Evolutionary conservation across 2,113 vertebrate species (phyloP).

Genomic region (human (Homo sapiens)): GRCh38 chr12:54439001-54439500

Average conservation of each 20-base stretch:
- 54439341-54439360: background rate
- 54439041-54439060: background rate
- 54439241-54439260: constrained; percentile 12
- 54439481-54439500: background rate
- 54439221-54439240: background rate
- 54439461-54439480: background rate
- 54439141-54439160: background rate
- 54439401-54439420: background rate
- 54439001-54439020: background rate
- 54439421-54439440: background rate
- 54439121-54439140: background rate
- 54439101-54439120: background rate
- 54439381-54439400: constrained; percentile 39
- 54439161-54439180: background rate
- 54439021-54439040: background rate
- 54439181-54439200: background rate
- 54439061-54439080: background rate
- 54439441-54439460: background rate
- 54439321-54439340: background rate
- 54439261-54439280: constrained; percentile 23
- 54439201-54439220: constrained; percentile 29
- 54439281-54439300: constrained; percentile 8
- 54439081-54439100: background rate
- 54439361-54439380: background rate
- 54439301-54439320: background rate